Conservation (phyloP, 2,113 vertebrate genomes). For the Platycercus adscitus region DNA sequence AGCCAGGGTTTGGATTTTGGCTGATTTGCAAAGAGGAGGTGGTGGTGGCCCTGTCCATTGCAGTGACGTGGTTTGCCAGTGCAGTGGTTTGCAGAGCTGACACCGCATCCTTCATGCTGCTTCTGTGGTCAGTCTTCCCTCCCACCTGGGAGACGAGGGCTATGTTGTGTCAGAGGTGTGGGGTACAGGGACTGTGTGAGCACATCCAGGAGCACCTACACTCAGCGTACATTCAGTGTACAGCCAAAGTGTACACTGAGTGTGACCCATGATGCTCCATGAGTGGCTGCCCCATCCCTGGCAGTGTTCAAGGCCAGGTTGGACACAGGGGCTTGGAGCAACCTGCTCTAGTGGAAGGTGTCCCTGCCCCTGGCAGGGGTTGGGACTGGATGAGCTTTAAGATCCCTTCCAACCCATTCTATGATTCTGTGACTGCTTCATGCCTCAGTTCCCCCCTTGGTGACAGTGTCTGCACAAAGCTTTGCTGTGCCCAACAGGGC, state of each 20-base stretch:
- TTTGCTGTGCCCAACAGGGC: not conserved
- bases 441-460: not conserved
- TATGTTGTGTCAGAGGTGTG: not conserved
- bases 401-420: not conserved
- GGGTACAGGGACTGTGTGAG: not conserved
- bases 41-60: not conserved
- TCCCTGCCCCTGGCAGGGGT: not conserved
- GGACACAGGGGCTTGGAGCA: not conserved
- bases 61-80: not conserved
- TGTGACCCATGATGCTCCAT: not conserved
- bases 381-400: not conserved
- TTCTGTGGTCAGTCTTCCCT: not conserved
- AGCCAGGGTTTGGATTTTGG: not conserved
- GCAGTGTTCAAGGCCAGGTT: not conserved
- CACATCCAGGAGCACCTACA: not conserved
- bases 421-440: not conserved
- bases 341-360: not conserved
- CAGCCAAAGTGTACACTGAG: not conserved
- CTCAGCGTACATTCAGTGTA: accelerated
- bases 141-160: not conserved
- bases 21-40: not conserved
- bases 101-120: not conserved
- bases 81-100: not conserved
- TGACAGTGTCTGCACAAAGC: accelerated
- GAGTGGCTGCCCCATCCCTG: not conserved